Evolutionary conservation across 2,888 invertebrate genomes (phyloP).

Genomic region (Brachypalpus laphriformis): DNA sequence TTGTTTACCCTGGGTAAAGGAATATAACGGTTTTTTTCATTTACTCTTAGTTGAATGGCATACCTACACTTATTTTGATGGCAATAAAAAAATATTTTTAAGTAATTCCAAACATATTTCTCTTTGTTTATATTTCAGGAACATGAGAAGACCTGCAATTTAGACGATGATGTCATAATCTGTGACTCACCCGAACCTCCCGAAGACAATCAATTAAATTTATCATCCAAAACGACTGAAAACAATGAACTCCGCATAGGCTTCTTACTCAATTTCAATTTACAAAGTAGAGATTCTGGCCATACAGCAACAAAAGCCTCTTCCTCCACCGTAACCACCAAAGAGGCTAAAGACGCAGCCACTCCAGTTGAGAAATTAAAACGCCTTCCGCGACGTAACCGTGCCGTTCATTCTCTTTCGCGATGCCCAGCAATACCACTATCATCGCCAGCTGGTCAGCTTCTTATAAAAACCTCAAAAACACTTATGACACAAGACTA

Average conservation of each 20-base stretch:
- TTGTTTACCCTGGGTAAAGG: too few relatives aligned
- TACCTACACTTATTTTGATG: too few relatives aligned
- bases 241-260: slow-evolving; percentile 80
- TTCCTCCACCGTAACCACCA: slow-evolving; percentile 52
- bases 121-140: slow-evolving; percentile 79
- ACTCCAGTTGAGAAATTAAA: slow-evolving; percentile 78
- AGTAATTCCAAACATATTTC: slow-evolving; percentile 1
- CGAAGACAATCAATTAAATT: slow-evolving; percentile 75
- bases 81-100: too few relatives aligned
- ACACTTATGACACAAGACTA: slow-evolving; percentile 82
- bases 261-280: slow-evolving; percentile 84
- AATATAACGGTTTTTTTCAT: too few relatives aligned
- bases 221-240: slow-evolving; percentile 77
- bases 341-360: slow-evolving; percentile 58
- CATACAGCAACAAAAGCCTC: slow-evolving; percentile 49
- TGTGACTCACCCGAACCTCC: slow-evolving; percentile 82
- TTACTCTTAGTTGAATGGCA: too few relatives aligned
- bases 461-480: slow-evolving; percentile 83
- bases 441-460: slow-evolving; percentile 84
- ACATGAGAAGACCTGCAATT: slow-evolving; percentile 83
- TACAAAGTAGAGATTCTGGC: slow-evolving; percentile 77
- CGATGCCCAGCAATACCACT: slow-evolving; percentile 84
- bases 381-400: slow-evolving; percentile 82
- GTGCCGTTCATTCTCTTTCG: slow-evolving; percentile 82
- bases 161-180: slow-evolving; percentile 81